phyloP scores from a whole-genome alignment of 2,888 invertebrate species.

The Thymelicus sylvestris region DNA sequence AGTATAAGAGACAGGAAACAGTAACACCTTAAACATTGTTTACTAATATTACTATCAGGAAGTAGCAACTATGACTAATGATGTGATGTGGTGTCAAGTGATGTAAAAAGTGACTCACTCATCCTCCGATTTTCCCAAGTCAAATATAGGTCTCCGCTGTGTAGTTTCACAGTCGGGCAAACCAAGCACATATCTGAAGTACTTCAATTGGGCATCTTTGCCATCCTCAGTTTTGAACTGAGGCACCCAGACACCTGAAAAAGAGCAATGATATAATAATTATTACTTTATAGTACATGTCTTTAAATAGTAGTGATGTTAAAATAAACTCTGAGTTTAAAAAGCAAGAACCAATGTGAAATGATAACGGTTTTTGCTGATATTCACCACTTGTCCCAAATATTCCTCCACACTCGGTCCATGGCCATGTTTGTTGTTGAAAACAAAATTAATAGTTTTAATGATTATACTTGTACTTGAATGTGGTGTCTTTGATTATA shows the following conservation, averaged over 20 bases:
- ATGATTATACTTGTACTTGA: no score
- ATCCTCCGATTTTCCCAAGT: slow-evolving; percentile 85
- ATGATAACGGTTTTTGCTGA: no score
- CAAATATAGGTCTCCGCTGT: slow-evolving; percentile 88
- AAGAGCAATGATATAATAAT: not conserved
- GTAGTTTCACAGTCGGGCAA: slow-evolving; percentile 88
- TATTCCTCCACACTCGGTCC: no score
- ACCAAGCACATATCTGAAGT: slow-evolving; percentile 86
- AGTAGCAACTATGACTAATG: slow-evolving; percentile 28
- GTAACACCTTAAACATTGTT: not conserved
- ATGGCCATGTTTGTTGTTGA: no score
- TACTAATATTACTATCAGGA: not conserved
- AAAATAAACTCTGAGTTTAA: no score
- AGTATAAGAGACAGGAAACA: no score
- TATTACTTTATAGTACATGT: no score
- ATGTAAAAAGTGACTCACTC: slow-evolving; percentile 62
- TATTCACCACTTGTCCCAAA: no score
- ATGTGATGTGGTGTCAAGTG: not conserved
- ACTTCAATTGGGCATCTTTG: slow-evolving; percentile 79
- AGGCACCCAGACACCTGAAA: slow-evolving; percentile 83
- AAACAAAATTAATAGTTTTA: no score
- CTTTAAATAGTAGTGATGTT: no score
- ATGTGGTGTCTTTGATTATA: no score
- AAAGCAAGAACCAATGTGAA: no score
- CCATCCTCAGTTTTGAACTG: slow-evolving; percentile 87